Evolutionary conservation across 1,140 invertebrate genomes (phyloP), one percentile per base, ranked within the genome.

Genomic region (Daktulosphaira vitifoliae): DNA sequence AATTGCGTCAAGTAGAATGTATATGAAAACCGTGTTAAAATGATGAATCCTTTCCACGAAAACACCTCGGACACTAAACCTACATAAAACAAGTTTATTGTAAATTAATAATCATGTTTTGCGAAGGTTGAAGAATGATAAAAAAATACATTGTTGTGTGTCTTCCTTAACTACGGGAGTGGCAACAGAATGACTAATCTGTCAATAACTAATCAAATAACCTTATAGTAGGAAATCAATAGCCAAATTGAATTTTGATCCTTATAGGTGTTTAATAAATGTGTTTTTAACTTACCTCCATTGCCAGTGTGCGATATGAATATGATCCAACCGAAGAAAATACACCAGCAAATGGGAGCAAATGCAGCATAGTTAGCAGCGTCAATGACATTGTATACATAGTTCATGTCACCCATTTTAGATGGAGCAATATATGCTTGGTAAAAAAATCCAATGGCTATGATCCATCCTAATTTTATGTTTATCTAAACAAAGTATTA

Each of bases 331-430:
- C 77, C 76, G 70, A 86, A 84, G 53, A 83, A 75, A 9, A 78
- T 74, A 69, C 84, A 86, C 84, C 84, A 87, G 8, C 80, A 78
- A 48, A 87, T 84, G 0, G 85, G 85, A 23, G 83, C 80, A 70
- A 87, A 83, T 15, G 85, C 84, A 29, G 84, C 82, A 68, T 86
- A 87, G 51, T 79, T 78, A 3, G 84, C 84, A 1, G 83, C 83
- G 71, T 87, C 80, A 1, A 77, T 74, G 4, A 80, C 77, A 69
- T 84, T 79, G 66, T 87, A 87, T 7, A 79, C 73, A 66, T 87
- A 87, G 71, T 78, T 73, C n/a, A 82, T 79, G 18, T 77, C 77
- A 0, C 83, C 81, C 84, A 86, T 86, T 49, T 78, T 77, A 1
- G 83, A 77, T 3, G 84, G 82, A 1, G 79, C 81, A 39, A 85